Conservation (phyloP, 2,888 invertebrate genomes). For the Ormyrus rosae region DNA sequence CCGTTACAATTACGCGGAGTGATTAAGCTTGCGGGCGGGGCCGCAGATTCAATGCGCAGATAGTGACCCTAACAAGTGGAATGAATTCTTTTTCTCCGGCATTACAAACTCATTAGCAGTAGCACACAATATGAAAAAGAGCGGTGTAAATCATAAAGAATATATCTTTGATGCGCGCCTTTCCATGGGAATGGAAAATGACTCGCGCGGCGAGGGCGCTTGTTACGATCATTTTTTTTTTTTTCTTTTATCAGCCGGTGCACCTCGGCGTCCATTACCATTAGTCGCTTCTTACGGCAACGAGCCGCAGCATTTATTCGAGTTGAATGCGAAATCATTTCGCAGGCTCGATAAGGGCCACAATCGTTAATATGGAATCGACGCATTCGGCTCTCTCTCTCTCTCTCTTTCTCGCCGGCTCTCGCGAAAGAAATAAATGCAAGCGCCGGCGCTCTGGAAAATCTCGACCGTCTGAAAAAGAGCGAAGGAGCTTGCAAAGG, state of each 20-base stretch:
- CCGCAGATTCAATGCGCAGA: slow-evolving; percentile 25
- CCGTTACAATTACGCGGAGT: slow-evolving; percentile 50
- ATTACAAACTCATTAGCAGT: slow-evolving; percentile 40
- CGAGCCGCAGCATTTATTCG: too few relatives aligned
- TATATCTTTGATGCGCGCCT: neutral
- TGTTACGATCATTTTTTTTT: neutral
- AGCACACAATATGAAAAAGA: slow-evolving; percentile 8
- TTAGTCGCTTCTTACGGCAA: neutral
- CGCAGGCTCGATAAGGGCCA: too few relatives aligned
- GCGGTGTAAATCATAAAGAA: slow-evolving; percentile 15
- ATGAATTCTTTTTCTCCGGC: slow-evolving; percentile 3
- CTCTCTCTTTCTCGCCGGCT: neutral
- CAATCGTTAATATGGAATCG: neutral
- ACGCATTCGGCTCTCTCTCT: neutral
- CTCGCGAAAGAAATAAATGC: neutral
- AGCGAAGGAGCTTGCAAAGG: neutral
- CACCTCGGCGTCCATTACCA: neutral
- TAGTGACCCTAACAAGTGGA: slow-evolving; percentile 16
- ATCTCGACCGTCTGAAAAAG: neutral
- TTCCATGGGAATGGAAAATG: slow-evolving; percentile 29
- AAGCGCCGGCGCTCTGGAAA: neutral
- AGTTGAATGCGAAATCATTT: too few relatives aligned
- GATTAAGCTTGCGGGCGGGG: slow-evolving; percentile 44
- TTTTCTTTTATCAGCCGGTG: neutral
- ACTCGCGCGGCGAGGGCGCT: neutral